Base-by-base conservation (phyloP, 2,888 invertebrate genomes). In the Antheraea assamensis region DNA sequence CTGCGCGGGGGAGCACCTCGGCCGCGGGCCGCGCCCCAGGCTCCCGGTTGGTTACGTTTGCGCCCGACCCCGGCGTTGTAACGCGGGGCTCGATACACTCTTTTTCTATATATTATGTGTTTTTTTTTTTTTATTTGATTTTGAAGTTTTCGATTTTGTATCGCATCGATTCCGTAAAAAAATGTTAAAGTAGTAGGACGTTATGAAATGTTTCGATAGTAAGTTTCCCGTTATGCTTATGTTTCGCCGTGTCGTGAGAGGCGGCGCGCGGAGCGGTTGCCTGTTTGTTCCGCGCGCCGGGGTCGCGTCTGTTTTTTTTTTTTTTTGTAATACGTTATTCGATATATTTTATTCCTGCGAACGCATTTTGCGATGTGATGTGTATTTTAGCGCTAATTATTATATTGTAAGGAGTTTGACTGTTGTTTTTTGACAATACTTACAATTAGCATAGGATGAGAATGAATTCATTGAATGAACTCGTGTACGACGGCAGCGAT, bases 341-440 rank as follows among this genome's bases (percentile, higher is more conserved):
- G 96, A 95, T 96, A 96, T 96, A 96, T 96, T 96, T 96, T 96
- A 96, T 96, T 96, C 95, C 96, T 96, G 96, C 96, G 96, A 95
- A 96, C 96, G 96, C 96, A 96, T 96, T 96, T 96, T 96, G 96
- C 96, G 96, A 96, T 93, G 93, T 94, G 94, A 94, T 93, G 94
- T 94, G 94, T 95, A 95, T 95, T 95, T 93, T 95, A 95, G 95
- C 94, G 93, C 93, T 95, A 95, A 95, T 95, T 93, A 95, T 95
- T 93, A 94, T 93, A 91, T 92, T 93, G 90, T 94, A 94, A 94
- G 94, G 92, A 94, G 94, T 94, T 94, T 94, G 94, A 94, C 94
- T 94, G 94, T 94, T 94, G 93, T 94, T 94, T 93, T 94, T 94
- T 94, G 94, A 94, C 92, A 94, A 64, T 90, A 93, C 94, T 94